These are phyloP conservation scores for Phylloscopus trochiloides DNA, from an alignment of 2,113 vertebrate genomes.

Conservation along the genomic window DNA sequence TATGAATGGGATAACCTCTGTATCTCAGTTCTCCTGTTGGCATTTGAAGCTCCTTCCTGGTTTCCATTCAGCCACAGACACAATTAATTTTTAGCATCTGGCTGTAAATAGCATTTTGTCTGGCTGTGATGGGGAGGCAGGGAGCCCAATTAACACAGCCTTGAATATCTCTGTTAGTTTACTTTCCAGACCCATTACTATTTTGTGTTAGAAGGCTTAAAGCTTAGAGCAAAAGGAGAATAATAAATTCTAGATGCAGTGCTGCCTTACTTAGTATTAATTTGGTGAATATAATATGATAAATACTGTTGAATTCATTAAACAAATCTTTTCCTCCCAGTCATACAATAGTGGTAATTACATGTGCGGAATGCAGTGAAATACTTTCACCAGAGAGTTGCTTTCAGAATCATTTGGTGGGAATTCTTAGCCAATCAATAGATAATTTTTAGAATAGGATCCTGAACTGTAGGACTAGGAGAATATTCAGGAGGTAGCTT, in stretches of 20 bases:
- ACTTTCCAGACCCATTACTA: not conserved
- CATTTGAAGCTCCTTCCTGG: slow-evolving; percentile 20
- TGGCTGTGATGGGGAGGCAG: not conserved
- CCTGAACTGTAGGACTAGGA: not conserved
- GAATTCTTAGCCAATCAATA: not conserved
- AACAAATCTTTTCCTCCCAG: not conserved
- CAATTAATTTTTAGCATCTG: slow-evolving; percentile 56
- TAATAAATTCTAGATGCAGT: not conserved
- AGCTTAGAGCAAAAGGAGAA: not conserved
- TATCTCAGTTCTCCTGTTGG: not conserved
- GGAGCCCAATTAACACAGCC: slow-evolving; percentile 1
- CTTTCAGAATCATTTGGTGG: not conserved
- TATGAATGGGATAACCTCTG: slow-evolving; percentile 25
- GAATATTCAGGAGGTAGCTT: not conserved
- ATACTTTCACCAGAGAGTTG: not conserved
- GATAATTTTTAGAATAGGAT: not conserved
- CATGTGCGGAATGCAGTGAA: not conserved
- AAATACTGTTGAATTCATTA: not conserved
- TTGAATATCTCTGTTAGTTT: not conserved
- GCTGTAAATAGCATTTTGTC: slow-evolving; percentile 34
- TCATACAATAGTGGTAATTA: not conserved
- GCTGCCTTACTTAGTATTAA: slow-evolving; percentile 4
- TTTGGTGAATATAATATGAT: not conserved
- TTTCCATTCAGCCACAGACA: slow-evolving; percentile 23
- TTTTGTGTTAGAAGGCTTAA: not conserved